Evolutionary conservation across 2,888 invertebrate genomes (phyloP).

Genomic region (Xiphydria camelus): DNA sequence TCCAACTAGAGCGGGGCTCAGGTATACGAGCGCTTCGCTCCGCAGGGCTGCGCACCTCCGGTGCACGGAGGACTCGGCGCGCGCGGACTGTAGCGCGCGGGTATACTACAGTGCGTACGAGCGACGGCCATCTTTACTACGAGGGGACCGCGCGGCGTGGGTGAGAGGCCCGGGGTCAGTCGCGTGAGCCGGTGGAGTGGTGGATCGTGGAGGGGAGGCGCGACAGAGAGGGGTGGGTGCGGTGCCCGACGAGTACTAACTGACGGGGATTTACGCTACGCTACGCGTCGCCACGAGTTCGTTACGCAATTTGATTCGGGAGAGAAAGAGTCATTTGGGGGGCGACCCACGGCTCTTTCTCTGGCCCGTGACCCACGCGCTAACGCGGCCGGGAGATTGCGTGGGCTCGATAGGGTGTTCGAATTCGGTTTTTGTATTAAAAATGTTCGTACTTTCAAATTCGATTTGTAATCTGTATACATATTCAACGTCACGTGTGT

Average conservation of each 20-base stretch:
- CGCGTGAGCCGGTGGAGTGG: constrained; percentile 23
- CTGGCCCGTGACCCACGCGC: too few species aligned
- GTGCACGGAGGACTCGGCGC: background rate
- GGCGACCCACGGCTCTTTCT: too few species aligned
- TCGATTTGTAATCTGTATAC: too few species aligned
- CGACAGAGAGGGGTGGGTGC: constrained; percentile 1
- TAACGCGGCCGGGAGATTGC: too few species aligned
- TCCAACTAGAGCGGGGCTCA: constrained; percentile 30
- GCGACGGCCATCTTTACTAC: constrained; percentile 52
- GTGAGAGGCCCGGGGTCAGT: constrained; percentile 48
- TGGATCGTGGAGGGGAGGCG: background rate
- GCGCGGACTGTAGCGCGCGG: background rate
- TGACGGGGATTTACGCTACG: constrained; percentile 45
- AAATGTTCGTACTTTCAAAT: too few species aligned
- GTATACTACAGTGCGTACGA: constrained; percentile 31
- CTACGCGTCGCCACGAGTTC: constrained; percentile 35
- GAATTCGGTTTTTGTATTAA: too few species aligned
- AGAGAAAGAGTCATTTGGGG: constrained; percentile 31
- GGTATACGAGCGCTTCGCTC: constrained; percentile 40
- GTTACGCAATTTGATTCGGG: constrained; percentile 41
- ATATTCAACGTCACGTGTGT: too few species aligned
- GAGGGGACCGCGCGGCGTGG: constrained; percentile 40
- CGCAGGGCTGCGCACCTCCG: background rate
- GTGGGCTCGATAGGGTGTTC: too few species aligned
- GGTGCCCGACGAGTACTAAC: too few species aligned